Base-by-base conservation (phyloP, 2,797 vertebrate genomes). In the Galagoides demidoff region DNA sequence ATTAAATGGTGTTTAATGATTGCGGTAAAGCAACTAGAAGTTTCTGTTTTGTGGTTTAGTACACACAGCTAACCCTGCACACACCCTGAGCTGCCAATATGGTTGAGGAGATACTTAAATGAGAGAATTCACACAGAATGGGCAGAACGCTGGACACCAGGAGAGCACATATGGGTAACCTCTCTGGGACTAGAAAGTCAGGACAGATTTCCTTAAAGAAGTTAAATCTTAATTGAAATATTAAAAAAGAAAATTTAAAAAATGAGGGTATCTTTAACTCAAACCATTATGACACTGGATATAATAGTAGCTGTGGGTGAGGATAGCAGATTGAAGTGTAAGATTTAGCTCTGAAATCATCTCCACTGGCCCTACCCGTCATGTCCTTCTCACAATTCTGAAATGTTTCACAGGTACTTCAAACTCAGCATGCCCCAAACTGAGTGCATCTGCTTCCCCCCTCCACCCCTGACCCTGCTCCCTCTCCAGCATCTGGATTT, bases 331-430 rank as follows among this genome's bases (percentile, higher is more conserved):
- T 27, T 49, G 43, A 59, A 81, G 45, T 64, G 23, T 39, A 73
- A 78, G 73, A 90, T 29, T 90, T 73, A 87, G 52, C 78, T 89
- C 82, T 66, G 84, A 95, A 70, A 81, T 84, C 11, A 83, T 77
- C 78, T 52, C 78, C 14, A 25, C 7, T 25, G n/a, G 49, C 17
- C 37, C 22, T 13, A 17, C 16, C 31, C 73, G 14, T 2, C 73
- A 17, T 2, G 12, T 0, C 29, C 43, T 52, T 87, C 64, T 88
- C 22, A 59, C 31, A 68, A 13, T 59, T 82, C 64, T 63, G 39
- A 78, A 81, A 64, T 52, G 45, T 49, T 12, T 31, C 52, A 57
- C 5, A 16, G 27, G 19, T 39, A 59, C 74, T 17, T 91, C 74
- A 86, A 57, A 76, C 61, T 59, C 52, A n/a, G 45, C 7, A 19